phyloP scores from a whole-genome alignment of 2,113 vertebrate genomes.

The Myrmecophaga tridactyla region DNA sequence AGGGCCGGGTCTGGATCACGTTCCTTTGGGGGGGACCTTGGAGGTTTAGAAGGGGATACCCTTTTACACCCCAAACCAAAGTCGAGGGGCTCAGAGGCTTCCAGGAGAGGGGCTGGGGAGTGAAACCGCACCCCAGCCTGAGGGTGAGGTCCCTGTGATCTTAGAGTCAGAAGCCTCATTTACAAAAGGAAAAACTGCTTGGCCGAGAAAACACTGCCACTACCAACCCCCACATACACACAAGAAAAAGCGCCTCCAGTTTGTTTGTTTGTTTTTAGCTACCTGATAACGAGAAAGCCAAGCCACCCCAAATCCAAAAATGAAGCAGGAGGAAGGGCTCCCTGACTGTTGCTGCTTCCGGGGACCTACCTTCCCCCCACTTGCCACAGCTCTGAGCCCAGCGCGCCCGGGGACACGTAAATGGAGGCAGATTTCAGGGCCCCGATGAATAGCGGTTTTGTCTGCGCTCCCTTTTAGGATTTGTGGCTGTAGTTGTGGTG shows the following conservation, averaged over 20 bases:
- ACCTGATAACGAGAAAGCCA: background rate
- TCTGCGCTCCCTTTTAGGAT: constrained; percentile 69
- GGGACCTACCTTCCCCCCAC: background rate
- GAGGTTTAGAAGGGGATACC: too few species aligned
- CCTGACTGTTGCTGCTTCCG: too few species aligned
- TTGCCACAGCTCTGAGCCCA: constrained; percentile 42
- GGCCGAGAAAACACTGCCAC: background rate
- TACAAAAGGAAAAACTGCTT: background rate
- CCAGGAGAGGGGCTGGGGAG: background rate
- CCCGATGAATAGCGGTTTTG: constrained; percentile 73
- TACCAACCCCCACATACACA: background rate
- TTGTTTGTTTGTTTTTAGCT: background rate
- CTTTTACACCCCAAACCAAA: background rate
- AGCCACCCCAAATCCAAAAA: background rate
- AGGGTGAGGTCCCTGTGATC: background rate
- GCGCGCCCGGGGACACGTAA: background rate
- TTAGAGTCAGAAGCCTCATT: background rate
- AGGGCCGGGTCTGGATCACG: background rate
- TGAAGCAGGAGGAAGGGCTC: background rate
- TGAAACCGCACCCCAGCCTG: background rate
- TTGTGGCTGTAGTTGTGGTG: constrained; percentile 25
- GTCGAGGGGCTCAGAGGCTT: fast-evolving
- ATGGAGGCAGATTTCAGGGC: background rate
- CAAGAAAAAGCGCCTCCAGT: background rate
- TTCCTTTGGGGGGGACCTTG: background rate